Base-by-base conservation (phyloP, 2,113 vertebrate genomes). In the Heliornis fulica region DNA sequence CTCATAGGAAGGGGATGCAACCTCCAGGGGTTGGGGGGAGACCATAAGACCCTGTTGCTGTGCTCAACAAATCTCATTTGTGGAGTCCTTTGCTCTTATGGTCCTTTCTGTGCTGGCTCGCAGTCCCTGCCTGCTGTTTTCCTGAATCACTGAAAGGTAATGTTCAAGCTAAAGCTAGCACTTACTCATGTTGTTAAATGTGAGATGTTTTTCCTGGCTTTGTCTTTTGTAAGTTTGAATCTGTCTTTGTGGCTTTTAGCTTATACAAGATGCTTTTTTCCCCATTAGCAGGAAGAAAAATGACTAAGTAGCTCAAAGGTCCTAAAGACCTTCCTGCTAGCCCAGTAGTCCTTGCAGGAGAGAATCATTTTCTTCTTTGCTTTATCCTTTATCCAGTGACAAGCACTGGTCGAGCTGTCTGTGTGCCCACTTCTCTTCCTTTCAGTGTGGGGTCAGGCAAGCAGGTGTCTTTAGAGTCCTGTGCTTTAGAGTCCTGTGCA, bases 161-260 rank as follows among this genome's bases (percentile, higher is more conserved):
- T 26, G 4, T 23, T 28, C 40, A 51, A 82, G 65, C 64, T 78
- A 5, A 17, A 82, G 14, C 72, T 53, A 8, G 36, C 31, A 5
- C 41, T 68, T 5, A 1, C 36, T 38, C 2, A 0, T 28, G 0
- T 40, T 40, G 36, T 36, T 81, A 22, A 51, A 48, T 1, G 3
- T 7, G 56, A 82, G 65, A 23, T 81, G 71, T 64, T 83, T 60
- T 53, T 46, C 60, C 54, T 83, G 66, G 31, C 70, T 83, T 94
- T 78, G 32, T 87, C 60, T 89, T 70, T 70, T 82, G 0, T 17
- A 40, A 71, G 26, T 87, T 87, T 40, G 45, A 64, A 48, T 84
- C 18, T 4, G 9, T 60, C n/a, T 78, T 41, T 32, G 10, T 29
- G 53, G 57, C 25, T 87, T 81, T 90, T 90, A 83, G 56, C 28